Conservation (phyloP, 2,113 vertebrate species). For the sheep (Ovis aries) region ARS-UI_Ramb_v3.0 NC_056066.1:76275501-76276000, state of each 20-base stretch:
- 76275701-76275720: neutral
- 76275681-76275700: neutral
- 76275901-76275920: neutral
- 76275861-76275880: neutral
- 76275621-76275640: neutral
- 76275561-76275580: neutral
- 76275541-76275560: neutral
- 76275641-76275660: neutral
- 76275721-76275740: neutral
- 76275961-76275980: neutral
- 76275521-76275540: neutral
- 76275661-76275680: neutral
- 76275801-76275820: neutral
- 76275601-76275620: neutral
- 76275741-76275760: neutral
- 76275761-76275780: neutral
- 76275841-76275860: neutral
- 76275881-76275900: rapidly evolving
- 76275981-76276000: rapidly evolving
- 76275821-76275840: neutral
- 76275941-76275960: neutral
- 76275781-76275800: neutral
- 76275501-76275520: neutral
- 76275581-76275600: neutral
- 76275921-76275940: neutral